Base-by-base conservation (phyloP, 2,888 invertebrate species). In the Ennomos quercinarius region DNA sequence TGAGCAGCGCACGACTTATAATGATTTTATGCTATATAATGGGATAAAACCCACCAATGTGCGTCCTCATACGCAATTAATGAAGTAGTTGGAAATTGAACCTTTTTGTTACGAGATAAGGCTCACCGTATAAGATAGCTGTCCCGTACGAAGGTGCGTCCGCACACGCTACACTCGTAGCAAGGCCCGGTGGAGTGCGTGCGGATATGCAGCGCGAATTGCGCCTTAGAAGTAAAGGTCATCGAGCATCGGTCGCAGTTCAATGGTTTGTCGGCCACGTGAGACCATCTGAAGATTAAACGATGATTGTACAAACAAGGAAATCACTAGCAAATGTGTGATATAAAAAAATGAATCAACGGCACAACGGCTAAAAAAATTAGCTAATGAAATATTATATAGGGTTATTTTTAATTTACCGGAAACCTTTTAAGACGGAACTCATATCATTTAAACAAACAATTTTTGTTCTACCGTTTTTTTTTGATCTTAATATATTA, bases 161-260 rank as follows among this genome's bases (percentile, higher is more conserved):
- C 95, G 79, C 96, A 96, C 37, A 95, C 94, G 76, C 94, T 94
- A 83, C 96, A 96, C 85, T 95, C 95, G 87, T 95, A 96, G 78
- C 95, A 95, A 60, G 95, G 94, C 61, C 94, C 94, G 62, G 94
- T 93, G 11, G 95, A 93, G 87, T 96, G 96, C 64, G 95, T 95
- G 87, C 95, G 95, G 83, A 96, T 95, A 89, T 96, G 96, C 64
- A 95, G 93, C 65, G 95, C 95, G 86, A 96, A 96, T 89, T 95
- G 95, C 61, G 94, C 94, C 90, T 96, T 96, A 75, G 95, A 95
- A 53, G 95, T 95, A 86, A 96, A 96, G 63, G 95, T 95, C 88
- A 95, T 93, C 72, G 95, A 95, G 84, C 96, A 95, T 68, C 95
- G 93, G 77, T 95, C 95, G 88, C 96, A 96, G 71, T 94, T 94